Evolutionary conservation across 1,140 invertebrate species (phyloP).

Genomic region (Stegodyphus dumicola): DNA sequence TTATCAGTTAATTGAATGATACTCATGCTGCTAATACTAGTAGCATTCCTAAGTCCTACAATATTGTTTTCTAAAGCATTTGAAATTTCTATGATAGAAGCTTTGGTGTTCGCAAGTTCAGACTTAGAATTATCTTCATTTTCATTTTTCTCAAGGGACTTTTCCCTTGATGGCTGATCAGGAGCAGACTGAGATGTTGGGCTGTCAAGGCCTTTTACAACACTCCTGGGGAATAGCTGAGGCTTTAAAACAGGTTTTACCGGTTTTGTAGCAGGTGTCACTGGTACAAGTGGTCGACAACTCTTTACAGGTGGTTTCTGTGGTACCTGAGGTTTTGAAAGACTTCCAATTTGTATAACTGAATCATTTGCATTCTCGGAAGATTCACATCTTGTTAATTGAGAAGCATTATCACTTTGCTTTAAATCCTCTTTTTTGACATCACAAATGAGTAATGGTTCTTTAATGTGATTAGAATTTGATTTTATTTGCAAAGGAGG

Average conservation of each 20-base stretch:
- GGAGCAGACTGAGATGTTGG: conserved; percentile 39
- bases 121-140: conserved; percentile 32
- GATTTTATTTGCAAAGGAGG: conserved; percentile 48
- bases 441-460: conserved; percentile 1
- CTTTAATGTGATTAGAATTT: conserved; percentile 23
- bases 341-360: background rate
- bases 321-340: conserved; percentile 55
- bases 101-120: conserved; percentile 55
- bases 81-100: conserved; percentile 63
- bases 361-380: conserved; percentile 30
- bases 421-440: conserved; percentile 37
- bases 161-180: conserved; percentile 15
- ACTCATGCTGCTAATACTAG: conserved; percentile 69
- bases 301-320: conserved; percentile 58
- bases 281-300: conserved; percentile 15
- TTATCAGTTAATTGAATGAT: conserved; percentile 82
- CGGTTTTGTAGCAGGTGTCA: conserved; percentile 27
- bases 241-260: conserved; percentile 48
- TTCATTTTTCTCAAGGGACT: conserved; percentile 19
- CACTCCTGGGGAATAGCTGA: conserved; percentile 40
- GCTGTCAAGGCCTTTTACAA: conserved; percentile 40
- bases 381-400: conserved; percentile 2
- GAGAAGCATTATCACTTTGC: background rate
- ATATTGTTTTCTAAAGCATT: conserved; percentile 62
- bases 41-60: conserved; percentile 44